Evolutionary conservation across 1,140 invertebrate species (phyloP).

Genomic region (Ridgeia piscesae): DNA sequence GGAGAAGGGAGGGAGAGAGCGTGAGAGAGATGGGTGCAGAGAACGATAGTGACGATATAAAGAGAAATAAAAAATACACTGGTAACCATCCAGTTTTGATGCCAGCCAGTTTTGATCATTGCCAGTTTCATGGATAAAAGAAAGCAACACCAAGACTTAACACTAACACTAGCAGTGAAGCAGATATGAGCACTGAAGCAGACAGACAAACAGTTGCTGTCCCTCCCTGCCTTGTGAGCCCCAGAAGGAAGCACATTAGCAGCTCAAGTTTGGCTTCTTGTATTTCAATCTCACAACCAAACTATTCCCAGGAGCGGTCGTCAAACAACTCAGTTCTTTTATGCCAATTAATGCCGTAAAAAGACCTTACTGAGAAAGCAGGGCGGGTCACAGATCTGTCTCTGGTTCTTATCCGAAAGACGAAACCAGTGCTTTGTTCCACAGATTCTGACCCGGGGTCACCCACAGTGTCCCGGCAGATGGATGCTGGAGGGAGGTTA

Average conservation of each 20-base stretch:
- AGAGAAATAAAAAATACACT: too few species aligned
- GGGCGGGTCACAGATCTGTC: background rate
- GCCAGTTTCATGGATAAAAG: too few species aligned
- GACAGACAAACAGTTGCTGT: background rate
- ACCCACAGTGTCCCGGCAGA: background rate
- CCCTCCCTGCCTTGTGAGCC: background rate
- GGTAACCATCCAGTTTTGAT: too few species aligned
- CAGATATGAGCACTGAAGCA: background rate
- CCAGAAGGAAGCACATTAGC: background rate
- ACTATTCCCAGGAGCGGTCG: background rate
- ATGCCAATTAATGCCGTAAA: conserved; percentile 1
- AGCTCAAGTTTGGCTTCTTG: background rate
- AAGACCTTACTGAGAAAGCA: background rate
- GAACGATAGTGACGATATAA: too few species aligned
- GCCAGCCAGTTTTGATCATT: too few species aligned
- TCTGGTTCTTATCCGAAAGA: background rate
- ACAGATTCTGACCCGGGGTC: background rate
- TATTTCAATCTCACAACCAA: background rate
- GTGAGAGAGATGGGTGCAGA: too few species aligned
- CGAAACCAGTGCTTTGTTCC: background rate
- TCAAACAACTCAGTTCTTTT: background rate
- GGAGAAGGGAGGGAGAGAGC: too few species aligned
- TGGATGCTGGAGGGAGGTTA: background rate
- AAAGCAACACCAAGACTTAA: too few species aligned
- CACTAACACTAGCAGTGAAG: too few species aligned